Evolutionary conservation across 2,888 invertebrate species (phyloP).

Genomic region (Drosophila dives): DNA sequence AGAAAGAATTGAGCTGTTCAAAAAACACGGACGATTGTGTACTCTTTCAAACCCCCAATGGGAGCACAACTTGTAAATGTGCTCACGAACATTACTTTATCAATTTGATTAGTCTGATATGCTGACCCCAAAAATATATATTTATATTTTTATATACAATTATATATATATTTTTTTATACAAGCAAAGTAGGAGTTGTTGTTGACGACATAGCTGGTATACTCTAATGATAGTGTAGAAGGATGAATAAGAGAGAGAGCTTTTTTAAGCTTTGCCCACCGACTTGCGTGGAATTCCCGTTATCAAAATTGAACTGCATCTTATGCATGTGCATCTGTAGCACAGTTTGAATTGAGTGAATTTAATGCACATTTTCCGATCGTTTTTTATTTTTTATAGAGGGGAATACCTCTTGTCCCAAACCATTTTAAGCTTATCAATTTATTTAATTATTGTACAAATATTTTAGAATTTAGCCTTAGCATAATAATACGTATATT

Average conservation of each 20-base stretch:
- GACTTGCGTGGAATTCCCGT: conserved; percentile 46
- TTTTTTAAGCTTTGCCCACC: conserved; percentile 17
- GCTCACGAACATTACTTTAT: background rate
- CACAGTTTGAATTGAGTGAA: conserved; percentile 18
- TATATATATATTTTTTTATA: background rate
- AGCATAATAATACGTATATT: no score
- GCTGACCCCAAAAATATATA: background rate
- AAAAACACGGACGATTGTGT: background rate
- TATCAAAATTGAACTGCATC: conserved; percentile 41
- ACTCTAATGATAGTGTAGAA: background rate
- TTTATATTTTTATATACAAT: background rate
- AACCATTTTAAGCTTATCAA: background rate
- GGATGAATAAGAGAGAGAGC: conserved; percentile 2
- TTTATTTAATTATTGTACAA: background rate
- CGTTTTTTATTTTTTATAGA: background rate
- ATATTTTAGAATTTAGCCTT: background rate
- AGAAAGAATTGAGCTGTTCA: background rate
- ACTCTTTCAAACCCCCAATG: background rate
- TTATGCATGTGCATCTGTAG: background rate
- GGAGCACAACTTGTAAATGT: background rate
- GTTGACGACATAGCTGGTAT: background rate
- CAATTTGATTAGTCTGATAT: background rate
- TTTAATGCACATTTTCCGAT: background rate
- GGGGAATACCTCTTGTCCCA: background rate
- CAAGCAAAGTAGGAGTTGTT: background rate